Conservation (phyloP, 2,888 invertebrate genomes). For the Xestia rhomboidea region DNA sequence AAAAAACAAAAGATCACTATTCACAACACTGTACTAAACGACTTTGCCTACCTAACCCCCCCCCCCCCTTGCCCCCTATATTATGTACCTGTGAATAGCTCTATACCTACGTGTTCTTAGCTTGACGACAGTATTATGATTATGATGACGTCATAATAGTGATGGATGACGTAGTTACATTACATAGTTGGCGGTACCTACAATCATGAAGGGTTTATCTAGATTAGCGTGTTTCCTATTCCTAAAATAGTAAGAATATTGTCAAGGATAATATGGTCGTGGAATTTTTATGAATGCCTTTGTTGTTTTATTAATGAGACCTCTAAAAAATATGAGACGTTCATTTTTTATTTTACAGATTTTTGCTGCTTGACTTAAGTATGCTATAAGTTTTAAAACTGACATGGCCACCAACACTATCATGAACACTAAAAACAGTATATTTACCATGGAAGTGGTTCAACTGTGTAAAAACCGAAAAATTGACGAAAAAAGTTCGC, state of each 20-base stretch:
- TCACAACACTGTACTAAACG: no score
- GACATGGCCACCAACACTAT: no score
- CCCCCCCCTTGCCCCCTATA: no score
- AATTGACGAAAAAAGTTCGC: no score
- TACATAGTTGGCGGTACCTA: conserved; percentile 37
- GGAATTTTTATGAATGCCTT: conserved; percentile 45
- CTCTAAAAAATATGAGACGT: neutral
- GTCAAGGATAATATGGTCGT: conserved; percentile 24
- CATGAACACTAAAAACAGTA: no score
- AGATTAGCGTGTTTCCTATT: conserved; percentile 49
- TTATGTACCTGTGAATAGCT: no score
- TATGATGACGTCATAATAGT: conserved; percentile 38
- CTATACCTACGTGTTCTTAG: conserved; percentile 1
- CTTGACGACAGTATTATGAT: conserved; percentile 6
- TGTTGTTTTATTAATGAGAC: conserved; percentile 2
- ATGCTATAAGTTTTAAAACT: no score
- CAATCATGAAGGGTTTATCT: conserved; percentile 39
- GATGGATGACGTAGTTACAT: conserved; percentile 29
- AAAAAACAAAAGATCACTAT: no score
- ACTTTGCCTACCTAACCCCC: no score
- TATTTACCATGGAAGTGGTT: no score
- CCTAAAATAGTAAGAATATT: conserved; percentile 28
- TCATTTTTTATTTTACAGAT: neutral
- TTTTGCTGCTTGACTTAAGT: neutral
- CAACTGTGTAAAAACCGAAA: no score